Evolutionary conservation across 2,113 vertebrate species (phyloP), one percentile per base, ranked within the genome.

Genomic region (Brienomyrus longianalis): DNA sequence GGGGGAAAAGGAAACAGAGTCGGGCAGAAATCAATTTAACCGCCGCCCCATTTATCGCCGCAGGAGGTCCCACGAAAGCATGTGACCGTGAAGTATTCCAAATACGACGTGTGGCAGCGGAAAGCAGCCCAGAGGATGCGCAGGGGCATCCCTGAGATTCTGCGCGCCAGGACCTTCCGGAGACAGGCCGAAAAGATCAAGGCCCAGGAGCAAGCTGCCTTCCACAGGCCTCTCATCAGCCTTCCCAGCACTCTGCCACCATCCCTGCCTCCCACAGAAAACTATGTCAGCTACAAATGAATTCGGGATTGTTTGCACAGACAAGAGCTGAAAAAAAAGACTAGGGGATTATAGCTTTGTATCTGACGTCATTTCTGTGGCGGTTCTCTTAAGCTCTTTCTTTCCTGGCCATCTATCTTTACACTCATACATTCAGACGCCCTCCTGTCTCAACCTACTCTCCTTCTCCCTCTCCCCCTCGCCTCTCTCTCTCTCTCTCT

Each of bases 101-200:
- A 97, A 95, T 97, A 96, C 23, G 96, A 97, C 0, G 92, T 95
- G 94, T 98, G 97, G 97, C 96, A 98, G 93, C 96, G 95, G 94
- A 98, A 97, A 92, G 96, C 96, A 62, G 95, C 96, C 47, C 97
- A 97, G 95, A 95, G 97, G 92, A 96, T 97, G 92, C 95, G 97
- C 92, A 96, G 97, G 94, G 97, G 97, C 54, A 93, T 96, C 90
- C 97, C 97, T 6, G 93, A 96, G 92, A 97, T 98, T 94, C 94
- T 97, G 91, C 95, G 95, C 62, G 95, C 97, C 92, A 96, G 94
- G 92, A 97, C 92, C 95, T 96, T 96, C 92, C 95, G 96, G 92
- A 96, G 95, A 94, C 97, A 97, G 92, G 95, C 94, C 0, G 96
- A 98, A 92, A 96, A 96, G 92, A 95, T 96, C 93, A 97, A 96